Conservation (phyloP, 2,113 vertebrate genomes). For the Ibidorhyncha struthersii region DNA sequence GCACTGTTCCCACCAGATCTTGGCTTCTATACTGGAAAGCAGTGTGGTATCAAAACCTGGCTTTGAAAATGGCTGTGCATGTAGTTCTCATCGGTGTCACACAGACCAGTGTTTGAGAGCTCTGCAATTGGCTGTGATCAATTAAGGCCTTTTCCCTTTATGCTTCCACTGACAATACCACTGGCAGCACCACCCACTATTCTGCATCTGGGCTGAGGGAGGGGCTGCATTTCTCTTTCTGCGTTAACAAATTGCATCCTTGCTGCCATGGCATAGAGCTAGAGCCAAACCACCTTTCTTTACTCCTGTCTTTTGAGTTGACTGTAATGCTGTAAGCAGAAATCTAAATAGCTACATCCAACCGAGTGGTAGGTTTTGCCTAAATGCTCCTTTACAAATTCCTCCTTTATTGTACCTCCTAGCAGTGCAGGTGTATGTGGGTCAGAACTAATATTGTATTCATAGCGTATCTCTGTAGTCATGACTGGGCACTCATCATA, state of each 20-base stretch:
- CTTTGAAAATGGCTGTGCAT: neutral
- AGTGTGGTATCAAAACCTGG: neutral
- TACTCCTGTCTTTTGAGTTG: neutral
- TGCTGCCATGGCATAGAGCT: neutral
- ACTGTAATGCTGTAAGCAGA: neutral
- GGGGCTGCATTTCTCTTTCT: neutral
- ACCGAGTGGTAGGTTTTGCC: neutral
- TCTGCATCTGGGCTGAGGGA: constrained; percentile 24
- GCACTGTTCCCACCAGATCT: neutral
- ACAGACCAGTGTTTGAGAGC: neutral
- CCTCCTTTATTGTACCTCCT: neutral
- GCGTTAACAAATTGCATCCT: constrained; percentile 1
- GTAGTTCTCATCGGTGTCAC: neutral
- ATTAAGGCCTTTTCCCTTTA: constrained; percentile 3
- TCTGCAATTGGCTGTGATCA: constrained; percentile 2
- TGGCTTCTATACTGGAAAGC: neutral
- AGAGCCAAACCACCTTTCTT: neutral
- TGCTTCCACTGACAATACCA: constrained; percentile 22
- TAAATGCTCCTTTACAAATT: neutral
- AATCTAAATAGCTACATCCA: neutral
- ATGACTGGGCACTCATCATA: neutral
- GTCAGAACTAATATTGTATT: neutral
- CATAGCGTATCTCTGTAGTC: neutral
- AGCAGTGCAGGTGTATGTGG: neutral
- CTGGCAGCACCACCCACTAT: constrained; percentile 27